Percentiles rank a stretch among this genome's conserved stretches.
phyloP scores from a whole-genome alignment of 2,888 invertebrate genomes.

The Venusia cambrica region DNA sequence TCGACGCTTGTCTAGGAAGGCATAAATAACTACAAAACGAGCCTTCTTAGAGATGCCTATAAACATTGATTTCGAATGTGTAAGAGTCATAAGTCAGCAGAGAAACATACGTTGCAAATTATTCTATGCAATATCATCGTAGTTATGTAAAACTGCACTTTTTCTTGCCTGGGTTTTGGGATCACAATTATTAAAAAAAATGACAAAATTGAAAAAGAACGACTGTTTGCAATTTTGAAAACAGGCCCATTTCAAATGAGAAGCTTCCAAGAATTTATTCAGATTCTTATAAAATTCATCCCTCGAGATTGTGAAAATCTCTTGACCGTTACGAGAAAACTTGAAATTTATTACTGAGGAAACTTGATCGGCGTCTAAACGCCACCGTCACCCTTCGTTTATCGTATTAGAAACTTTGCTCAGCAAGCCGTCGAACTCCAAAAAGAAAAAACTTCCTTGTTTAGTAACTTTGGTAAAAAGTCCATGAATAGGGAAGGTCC shows the following conservation, averaged over 20 bases:
- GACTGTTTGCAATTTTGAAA: too few relatives aligned
- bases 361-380: conserved; percentile 39
- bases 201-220: too few relatives aligned
- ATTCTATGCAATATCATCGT: too few relatives aligned
- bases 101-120: too few relatives aligned
- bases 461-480: conserved; percentile 13
- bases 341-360: conserved; percentile 45
- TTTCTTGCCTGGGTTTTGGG: too few relatives aligned
- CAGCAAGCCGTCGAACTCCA: conserved; percentile 20
- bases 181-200: too few relatives aligned
- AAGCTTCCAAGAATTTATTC: conserved; percentile 12
- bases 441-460: conserved; percentile 29
- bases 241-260: not conserved
- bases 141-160: too few relatives aligned
- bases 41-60: too few relatives aligned
- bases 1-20: too few relatives aligned
- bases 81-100: too few relatives aligned
- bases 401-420: conserved; percentile 37
- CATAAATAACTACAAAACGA: too few relatives aligned
- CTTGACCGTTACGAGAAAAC: conserved; percentile 45
- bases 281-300: conserved; percentile 37
- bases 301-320: conserved; percentile 41
- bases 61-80: too few relatives aligned
- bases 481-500: conserved; percentile 3
- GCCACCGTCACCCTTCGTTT: conserved; percentile 43